Conservation (phyloP, 2,888 invertebrate genomes). For the Pogonocherus hispidulus region DNA sequence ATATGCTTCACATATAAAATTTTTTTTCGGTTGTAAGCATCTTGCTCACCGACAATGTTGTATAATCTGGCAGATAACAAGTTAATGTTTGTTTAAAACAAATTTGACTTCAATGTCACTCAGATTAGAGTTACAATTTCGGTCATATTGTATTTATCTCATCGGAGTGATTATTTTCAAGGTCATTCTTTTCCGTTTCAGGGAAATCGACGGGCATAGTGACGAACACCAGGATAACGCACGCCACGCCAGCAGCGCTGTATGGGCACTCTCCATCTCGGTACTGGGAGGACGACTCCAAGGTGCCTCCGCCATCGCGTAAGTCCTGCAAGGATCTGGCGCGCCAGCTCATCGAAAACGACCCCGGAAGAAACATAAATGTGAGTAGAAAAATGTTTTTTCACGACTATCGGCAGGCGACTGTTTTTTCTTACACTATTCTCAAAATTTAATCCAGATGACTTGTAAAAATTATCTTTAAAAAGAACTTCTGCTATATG, state of each 20-base stretch:
- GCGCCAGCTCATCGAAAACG: constrained; percentile 82
- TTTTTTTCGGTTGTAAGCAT: too few relatives aligned
- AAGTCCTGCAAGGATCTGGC: constrained; percentile 85
- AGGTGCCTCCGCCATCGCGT: constrained; percentile 79
- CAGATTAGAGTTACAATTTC: too few relatives aligned
- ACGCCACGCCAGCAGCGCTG: constrained; percentile 84
- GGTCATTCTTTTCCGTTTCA: constrained; percentile 58
- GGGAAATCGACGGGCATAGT: constrained; percentile 87
- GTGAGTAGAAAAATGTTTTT: constrained; percentile 68
- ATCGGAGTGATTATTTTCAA: too few relatives aligned
- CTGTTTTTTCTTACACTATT: neutral
- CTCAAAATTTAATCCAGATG: too few relatives aligned
- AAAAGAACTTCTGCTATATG: too few relatives aligned
- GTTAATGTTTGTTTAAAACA: too few relatives aligned
- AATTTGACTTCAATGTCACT: too few relatives aligned
- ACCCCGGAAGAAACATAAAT: constrained; percentile 81
- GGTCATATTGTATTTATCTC: too few relatives aligned
- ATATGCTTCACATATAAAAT: too few relatives aligned
- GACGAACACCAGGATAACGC: constrained; percentile 84
- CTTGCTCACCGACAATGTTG: too few relatives aligned
- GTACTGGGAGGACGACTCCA: constrained; percentile 85
- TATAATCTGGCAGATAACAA: too few relatives aligned
- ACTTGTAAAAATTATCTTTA: too few relatives aligned
- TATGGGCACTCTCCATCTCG: constrained; percentile 83
- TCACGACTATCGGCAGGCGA: neutral